Evolutionary conservation across 2,888 invertebrate species (phyloP).

Genomic region (Drosophila peninsularis): DNA sequence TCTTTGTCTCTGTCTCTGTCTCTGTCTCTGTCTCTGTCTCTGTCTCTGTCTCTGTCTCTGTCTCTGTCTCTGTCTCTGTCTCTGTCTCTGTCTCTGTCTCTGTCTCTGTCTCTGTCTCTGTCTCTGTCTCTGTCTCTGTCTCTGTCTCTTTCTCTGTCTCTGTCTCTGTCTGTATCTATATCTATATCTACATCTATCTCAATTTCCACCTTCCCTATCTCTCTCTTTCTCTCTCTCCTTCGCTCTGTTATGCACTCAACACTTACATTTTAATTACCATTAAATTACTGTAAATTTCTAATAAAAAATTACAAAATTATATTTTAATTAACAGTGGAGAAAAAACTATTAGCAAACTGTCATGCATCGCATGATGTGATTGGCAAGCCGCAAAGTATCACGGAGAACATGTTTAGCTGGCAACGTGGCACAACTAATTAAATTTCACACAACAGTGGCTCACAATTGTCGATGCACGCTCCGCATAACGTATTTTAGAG

Average conservation of each 20-base stretch:
- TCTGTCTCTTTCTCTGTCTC: not conserved
- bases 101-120: not conserved
- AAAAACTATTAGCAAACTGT: not conserved
- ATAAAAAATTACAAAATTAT: not conserved
- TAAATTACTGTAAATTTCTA: not conserved
- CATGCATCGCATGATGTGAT: not conserved
- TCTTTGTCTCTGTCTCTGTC: not conserved
- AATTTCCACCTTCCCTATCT: no score
- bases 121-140: not conserved
- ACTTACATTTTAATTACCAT: not conserved
- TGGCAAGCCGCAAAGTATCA: slow-evolving; percentile 9
- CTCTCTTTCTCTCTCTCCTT: not conserved
- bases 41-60: not conserved
- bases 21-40: no score
- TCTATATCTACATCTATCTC: not conserved
- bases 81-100: not conserved
- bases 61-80: not conserved
- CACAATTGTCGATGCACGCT: slow-evolving; percentile 19
- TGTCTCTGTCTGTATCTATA: not conserved
- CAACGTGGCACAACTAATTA: slow-evolving; percentile 35
- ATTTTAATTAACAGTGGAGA: slow-evolving; percentile 8
- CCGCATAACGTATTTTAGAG: slow-evolving; percentile 1
- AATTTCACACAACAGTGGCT: slow-evolving; percentile 54
- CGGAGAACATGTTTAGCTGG: slow-evolving; percentile 9
- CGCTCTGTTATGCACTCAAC: not conserved